Percentiles rank a stretch among this genome's conserved stretches.
phyloP scores from a whole-genome alignment of 2,888 invertebrate species.

The Dynastes maya region DNA sequence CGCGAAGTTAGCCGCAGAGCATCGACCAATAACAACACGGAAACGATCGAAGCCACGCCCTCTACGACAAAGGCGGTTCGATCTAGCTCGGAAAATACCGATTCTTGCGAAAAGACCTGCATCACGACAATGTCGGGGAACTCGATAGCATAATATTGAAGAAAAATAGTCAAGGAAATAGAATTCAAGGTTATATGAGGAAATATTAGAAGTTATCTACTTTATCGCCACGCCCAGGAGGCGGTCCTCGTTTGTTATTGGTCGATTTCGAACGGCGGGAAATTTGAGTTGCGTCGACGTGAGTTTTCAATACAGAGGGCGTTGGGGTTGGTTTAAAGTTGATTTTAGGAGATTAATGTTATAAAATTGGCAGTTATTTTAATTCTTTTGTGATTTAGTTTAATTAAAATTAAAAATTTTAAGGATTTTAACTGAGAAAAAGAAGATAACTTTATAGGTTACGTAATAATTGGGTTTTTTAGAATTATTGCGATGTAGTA shows the following conservation, averaged over 20 bases:
- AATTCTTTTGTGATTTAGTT: no score
- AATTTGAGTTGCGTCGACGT: not conserved
- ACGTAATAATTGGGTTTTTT: no score
- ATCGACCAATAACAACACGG: conserved; percentile 73
- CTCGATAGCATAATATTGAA: conserved; percentile 72
- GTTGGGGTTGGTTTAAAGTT: not conserved
- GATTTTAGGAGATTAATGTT: not conserved
- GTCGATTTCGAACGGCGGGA: conserved; percentile 8
- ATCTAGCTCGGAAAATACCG: conserved; percentile 73
- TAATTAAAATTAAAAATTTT: not conserved
- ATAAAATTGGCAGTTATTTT: not conserved
- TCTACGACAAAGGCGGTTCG: conserved; percentile 71
- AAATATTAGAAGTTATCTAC: not conserved
- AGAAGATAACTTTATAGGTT: not conserved
- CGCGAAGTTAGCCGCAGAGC: conserved; percentile 71
- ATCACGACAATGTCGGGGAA: conserved; percentile 75
- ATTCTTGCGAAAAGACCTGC: conserved; percentile 73
- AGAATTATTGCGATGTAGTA: no score
- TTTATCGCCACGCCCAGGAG: not conserved
- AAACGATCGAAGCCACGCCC: conserved; percentile 66
- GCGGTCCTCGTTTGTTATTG: not conserved
- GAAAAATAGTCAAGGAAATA: no score
- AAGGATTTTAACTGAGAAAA: not conserved
- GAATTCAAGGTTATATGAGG: no score
- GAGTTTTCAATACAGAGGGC: no score